phyloP scores from a whole-genome alignment of 64 coral and sea anemone species.

The Montipora sp. region DNA sequence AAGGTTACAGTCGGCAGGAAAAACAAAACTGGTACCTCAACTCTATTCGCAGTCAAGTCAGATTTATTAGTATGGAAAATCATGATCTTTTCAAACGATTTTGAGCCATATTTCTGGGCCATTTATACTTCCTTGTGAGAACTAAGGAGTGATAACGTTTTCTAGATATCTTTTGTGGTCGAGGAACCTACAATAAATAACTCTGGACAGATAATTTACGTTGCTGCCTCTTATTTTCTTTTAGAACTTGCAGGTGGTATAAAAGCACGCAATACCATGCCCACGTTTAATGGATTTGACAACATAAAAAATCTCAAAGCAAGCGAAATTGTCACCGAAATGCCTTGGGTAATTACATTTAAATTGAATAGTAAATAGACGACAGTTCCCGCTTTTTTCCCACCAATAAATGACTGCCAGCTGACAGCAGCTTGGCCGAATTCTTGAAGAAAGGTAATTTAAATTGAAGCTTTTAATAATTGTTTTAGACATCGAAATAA shows the following conservation, averaged over 20 bases:
- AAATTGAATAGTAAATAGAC: neutral
- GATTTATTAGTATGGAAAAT: neutral
- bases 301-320: neutral
- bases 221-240: neutral
- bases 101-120: neutral
- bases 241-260: neutral
- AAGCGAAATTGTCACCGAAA: neutral
- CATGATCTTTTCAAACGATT: neutral
- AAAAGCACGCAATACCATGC: neutral
- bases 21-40: too few relatives aligned
- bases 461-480: neutral
- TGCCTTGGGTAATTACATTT: neutral
- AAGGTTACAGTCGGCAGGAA: too few relatives aligned
- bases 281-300: neutral
- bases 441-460: neutral
- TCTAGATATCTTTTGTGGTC: neutral
- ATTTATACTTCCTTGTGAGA: neutral
- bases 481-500: too few relatives aligned
- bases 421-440: neutral
- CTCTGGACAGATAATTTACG: neutral
- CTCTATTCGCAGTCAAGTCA: too few relatives aligned
- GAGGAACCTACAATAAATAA: neutral
- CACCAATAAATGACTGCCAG: neutral
- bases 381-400: neutral
- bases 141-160: neutral